A percentile compares a stretch with the other conserved stretches of the same genome.
Evolutionary conservation across 2,113 vertebrate species (phyloP).

Genomic region (Zonotrichia leucophrys): DNA sequence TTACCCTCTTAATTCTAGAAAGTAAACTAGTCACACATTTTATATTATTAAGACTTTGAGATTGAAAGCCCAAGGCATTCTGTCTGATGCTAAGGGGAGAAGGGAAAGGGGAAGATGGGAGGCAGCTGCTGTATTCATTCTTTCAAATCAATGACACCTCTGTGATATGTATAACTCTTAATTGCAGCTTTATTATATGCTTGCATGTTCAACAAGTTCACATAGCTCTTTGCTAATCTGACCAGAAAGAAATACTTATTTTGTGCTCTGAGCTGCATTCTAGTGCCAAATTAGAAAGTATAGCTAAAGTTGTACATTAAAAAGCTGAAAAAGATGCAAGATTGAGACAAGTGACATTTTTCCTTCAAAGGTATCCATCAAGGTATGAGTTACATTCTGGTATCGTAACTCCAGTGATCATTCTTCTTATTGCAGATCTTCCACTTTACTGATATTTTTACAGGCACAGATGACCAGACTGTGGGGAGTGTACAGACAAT

Average conservation of each 20-base stretch:
- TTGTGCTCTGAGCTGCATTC: neutral
- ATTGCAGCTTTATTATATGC: neutral
- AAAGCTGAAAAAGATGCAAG: neutral
- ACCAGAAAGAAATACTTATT: neutral
- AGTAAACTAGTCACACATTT: conserved; percentile 22
- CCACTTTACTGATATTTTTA: neutral
- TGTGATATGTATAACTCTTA: neutral
- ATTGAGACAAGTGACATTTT: neutral
- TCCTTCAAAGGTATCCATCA: neutral
- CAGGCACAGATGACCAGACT: neutral
- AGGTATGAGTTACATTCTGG: neutral
- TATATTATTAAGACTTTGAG: neutral
- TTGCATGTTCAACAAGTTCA: neutral
- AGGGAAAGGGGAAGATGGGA: neutral
- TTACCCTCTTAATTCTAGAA: conserved; percentile 46
- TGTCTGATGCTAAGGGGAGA: neutral
- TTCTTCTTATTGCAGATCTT: neutral
- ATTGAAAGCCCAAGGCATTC: neutral
- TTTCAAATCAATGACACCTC: neutral
- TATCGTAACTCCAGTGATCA: neutral
- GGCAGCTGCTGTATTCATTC: neutral
- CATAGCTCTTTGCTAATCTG: neutral
- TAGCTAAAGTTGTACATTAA: neutral
- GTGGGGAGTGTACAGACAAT: rapidly evolving
- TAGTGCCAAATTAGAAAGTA: neutral